These are phyloP conservation scores for Trididemnum clinides DNA, from an alignment of 23 tunicate species.

Conservation along the genomic window DNA sequence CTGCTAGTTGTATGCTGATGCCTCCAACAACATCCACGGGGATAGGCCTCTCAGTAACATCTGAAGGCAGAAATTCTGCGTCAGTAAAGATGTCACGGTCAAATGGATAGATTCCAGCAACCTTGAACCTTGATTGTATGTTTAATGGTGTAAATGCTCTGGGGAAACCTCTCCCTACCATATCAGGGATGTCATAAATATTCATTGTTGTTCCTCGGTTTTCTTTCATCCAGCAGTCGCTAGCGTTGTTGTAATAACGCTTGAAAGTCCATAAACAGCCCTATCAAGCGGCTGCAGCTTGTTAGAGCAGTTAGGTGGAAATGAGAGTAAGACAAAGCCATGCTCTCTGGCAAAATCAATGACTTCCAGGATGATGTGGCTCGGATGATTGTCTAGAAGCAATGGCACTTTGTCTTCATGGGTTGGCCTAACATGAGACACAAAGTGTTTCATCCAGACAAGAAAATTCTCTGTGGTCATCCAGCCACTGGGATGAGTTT, in stretches of 20 bases:
- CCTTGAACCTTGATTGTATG: background rate
- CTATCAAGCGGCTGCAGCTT: constrained; percentile 35
- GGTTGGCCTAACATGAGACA: background rate
- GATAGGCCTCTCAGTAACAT: background rate
- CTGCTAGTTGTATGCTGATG: too few species aligned
- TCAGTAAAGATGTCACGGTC: background rate
- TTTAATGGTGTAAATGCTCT: background rate
- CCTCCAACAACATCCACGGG: too few species aligned
- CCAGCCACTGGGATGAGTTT: constrained; percentile 5
- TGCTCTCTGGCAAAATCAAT: constrained; percentile 1
- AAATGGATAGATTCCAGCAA: background rate
- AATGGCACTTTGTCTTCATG: background rate
- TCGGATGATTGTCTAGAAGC: constrained; percentile 23
- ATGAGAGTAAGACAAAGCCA: background rate
- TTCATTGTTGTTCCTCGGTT: background rate
- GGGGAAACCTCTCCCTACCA: background rate
- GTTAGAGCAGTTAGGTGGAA: constrained; percentile 41
- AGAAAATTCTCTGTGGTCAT: background rate
- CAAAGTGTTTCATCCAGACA: constrained; percentile 11
- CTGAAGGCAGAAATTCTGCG: background rate
- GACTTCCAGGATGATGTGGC: constrained; percentile 1
- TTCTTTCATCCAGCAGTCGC: constrained; percentile 21
- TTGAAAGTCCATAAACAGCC: constrained; percentile 20
- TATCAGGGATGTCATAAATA: background rate
- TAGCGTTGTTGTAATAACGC: constrained; percentile 4